phyloP scores from a whole-genome alignment of 2,888 invertebrate genomes.

The Orgyia antiqua region DNA sequence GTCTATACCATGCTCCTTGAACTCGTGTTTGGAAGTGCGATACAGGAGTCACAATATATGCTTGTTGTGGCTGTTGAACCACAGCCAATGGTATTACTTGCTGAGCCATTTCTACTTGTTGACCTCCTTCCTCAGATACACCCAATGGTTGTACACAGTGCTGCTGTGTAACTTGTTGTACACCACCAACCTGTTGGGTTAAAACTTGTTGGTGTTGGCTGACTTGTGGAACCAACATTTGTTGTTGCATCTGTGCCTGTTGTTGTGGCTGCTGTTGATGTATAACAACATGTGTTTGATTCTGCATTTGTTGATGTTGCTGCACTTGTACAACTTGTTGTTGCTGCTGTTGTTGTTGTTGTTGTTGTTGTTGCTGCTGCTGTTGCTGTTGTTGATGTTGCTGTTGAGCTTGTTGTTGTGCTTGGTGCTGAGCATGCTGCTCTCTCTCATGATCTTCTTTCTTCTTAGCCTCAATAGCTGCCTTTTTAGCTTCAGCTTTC shows the following conservation, averaged over 20 bases:
- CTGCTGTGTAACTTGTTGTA: slow-evolving; percentile 66
- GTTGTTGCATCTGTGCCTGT: slow-evolving; percentile 62
- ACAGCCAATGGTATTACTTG: slow-evolving; percentile 82
- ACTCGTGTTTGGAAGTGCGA: slow-evolving; percentile 81
- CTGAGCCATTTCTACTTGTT: slow-evolving; percentile 80
- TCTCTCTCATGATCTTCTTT: slow-evolving; percentile 69
- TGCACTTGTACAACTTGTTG: slow-evolving; percentile 66
- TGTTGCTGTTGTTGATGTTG: slow-evolving; percentile 49
- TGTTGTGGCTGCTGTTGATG: slow-evolving; percentile 58
- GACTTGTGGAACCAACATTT: slow-evolving; percentile 71
- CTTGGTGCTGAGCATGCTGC: slow-evolving; percentile 55
- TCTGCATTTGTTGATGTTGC: slow-evolving; percentile 64
- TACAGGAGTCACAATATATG: slow-evolving; percentile 82
- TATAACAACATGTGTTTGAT: slow-evolving; percentile 63
- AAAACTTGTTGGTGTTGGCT: slow-evolving; percentile 73
- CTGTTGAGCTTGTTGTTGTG: slow-evolving; percentile 50
- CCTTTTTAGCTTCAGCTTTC: slow-evolving; percentile 70
- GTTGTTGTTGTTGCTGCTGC: slow-evolving; percentile 59
- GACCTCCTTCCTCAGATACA: slow-evolving; percentile 67
- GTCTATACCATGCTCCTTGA: slow-evolving; percentile 78
- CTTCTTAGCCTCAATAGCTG: slow-evolving; percentile 71
- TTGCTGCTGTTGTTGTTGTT: slow-evolving; percentile 61
- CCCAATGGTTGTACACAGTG: slow-evolving; percentile 72
- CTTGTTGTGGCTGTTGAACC: slow-evolving; percentile 80
- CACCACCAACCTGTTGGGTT: slow-evolving; percentile 59